phyloP scores from a whole-genome alignment of 2,888 invertebrate species.

The Chymomyza caudatula region DNA sequence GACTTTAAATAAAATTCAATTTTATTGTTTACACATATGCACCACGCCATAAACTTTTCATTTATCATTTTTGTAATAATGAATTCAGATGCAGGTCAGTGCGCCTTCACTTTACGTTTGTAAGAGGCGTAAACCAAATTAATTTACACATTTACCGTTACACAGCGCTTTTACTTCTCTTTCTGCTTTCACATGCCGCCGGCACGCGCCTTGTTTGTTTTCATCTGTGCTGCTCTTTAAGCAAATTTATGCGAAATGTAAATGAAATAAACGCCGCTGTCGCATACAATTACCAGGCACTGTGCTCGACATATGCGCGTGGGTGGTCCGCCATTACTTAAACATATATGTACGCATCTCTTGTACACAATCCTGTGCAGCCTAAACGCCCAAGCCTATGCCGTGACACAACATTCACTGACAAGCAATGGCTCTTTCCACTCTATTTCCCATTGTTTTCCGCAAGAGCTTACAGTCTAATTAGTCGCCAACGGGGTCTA shows the following conservation, averaged over 20 bases:
- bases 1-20: conserved; percentile 29
- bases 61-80: not conserved
- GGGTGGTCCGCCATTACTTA: not conserved
- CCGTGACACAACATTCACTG: conserved; percentile 7
- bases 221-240: not conserved
- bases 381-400: conserved; percentile 7
- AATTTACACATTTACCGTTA: conserved; percentile 36
- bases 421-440: conserved; percentile 2
- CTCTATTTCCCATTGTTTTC: not conserved
- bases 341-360: not conserved
- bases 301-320: not conserved
- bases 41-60: conserved; percentile 39
- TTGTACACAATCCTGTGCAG: not conserved
- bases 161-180: not conserved
- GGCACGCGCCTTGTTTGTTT: conserved; percentile 33
- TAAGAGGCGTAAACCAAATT: conserved; percentile 24
- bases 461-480: not conserved
- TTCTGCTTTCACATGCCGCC: conserved; percentile 35
- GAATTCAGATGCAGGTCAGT: conserved; percentile 9
- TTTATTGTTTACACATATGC: conserved; percentile 48
- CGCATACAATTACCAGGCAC: conserved; percentile 41
- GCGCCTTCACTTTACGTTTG: not conserved
- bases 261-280: conserved; percentile 37
- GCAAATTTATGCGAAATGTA: conserved; percentile 23
- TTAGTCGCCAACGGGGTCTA: not conserved